A percentile compares a stretch with the other conserved stretches of the same genome.
Conservation (phyloP, 2,113 vertebrate species). For the Gymnarchus niloticus region DNA sequence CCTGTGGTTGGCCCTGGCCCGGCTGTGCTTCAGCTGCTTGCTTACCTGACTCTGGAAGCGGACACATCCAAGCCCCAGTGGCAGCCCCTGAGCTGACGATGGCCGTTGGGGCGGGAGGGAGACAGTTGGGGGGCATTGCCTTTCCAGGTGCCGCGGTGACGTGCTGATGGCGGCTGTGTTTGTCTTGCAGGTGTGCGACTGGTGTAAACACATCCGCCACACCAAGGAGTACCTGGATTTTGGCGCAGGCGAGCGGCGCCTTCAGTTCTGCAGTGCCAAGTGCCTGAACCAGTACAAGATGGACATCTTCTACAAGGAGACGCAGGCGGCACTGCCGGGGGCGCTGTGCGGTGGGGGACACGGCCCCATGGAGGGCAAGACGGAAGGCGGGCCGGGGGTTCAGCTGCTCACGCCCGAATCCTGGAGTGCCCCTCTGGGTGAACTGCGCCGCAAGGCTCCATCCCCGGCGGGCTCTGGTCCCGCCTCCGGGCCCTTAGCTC, state of each 20-base stretch:
- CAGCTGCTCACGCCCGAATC: slow-evolving; percentile 98
- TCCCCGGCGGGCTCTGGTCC: slow-evolving; percentile 74
- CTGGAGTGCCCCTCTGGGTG: slow-evolving; percentile 88
- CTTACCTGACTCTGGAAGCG: too few species aligned
- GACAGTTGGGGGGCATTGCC: slow-evolving; percentile 28
- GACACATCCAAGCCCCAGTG: too few species aligned
- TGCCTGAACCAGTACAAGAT: slow-evolving; percentile 99
- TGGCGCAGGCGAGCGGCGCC: slow-evolving; percentile 93
- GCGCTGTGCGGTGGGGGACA: slow-evolving; percentile 86
- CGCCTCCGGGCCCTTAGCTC: slow-evolving; percentile 73
- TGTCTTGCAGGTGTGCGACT: slow-evolving; percentile 93
- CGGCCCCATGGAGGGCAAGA: slow-evolving; percentile 76
- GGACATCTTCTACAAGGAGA: slow-evolving; percentile 99
- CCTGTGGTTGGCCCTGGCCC: too few species aligned
- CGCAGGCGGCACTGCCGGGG: slow-evolving; percentile 93
- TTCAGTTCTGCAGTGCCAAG: slow-evolving; percentile 99
- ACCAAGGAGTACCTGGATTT: slow-evolving; percentile 99
- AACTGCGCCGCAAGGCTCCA: slow-evolving; percentile 85
- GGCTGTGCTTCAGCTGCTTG: too few species aligned
- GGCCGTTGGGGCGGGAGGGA: too few species aligned
- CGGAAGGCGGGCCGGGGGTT: slow-evolving; percentile 80
- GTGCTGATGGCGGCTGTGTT: too few species aligned
- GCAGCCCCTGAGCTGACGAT: too few species aligned
- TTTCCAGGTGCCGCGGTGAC: too few species aligned
- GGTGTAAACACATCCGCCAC: slow-evolving; percentile 99